Evolutionary conservation across 2,797 vertebrate genomes (phyloP).

Genomic region (Cercopithecus hamlyni): DNA sequence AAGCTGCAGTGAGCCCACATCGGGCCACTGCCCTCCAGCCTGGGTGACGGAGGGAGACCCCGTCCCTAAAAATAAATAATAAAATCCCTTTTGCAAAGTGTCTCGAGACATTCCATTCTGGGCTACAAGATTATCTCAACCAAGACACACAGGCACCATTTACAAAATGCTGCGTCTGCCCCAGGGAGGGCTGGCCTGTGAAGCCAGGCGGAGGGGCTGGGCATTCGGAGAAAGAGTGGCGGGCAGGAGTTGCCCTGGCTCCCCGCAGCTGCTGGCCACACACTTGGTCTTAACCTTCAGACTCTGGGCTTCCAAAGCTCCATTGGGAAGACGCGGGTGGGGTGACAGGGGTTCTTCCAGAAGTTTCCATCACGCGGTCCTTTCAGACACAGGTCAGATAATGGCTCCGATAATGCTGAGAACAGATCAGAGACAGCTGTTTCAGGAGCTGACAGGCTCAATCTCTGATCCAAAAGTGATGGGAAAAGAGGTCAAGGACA

Average conservation of each 20-base stretch:
- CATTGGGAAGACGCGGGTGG: neutral
- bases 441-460: neutral
- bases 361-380: neutral
- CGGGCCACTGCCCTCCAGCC: no score
- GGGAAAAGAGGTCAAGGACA: conserved; percentile 11
- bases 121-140: neutral
- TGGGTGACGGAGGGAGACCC: no score
- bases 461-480: neutral
- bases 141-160: neutral
- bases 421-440: neutral
- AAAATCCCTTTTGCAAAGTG: neutral
- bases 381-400: conserved; percentile 35
- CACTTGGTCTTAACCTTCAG: neutral
- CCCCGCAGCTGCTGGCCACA: neutral
- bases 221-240: neutral
- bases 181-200: neutral
- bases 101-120: neutral
- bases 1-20: no score
- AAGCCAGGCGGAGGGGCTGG: neutral
- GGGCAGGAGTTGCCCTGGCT: neutral
- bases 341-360: neutral
- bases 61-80: no score
- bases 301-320: neutral
- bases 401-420: neutral
- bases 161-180: neutral